phyloP scores from a whole-genome alignment of 2,797 vertebrate species.

The Limnodromus scolopaceus region DNA sequence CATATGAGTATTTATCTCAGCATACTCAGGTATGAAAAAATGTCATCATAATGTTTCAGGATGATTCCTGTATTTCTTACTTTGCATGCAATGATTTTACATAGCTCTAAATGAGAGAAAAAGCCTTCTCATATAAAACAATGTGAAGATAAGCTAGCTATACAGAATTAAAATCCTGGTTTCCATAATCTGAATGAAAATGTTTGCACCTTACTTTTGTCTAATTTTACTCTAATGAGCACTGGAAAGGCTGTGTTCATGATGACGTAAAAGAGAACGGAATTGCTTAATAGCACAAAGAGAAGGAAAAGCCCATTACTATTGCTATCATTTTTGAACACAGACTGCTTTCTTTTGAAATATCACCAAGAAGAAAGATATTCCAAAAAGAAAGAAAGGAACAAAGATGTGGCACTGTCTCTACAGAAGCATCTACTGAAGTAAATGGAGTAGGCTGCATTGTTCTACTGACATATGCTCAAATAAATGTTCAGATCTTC shows the following conservation, averaged over 20 bases:
- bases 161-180: fast-evolving
- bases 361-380: not conserved
- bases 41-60: not conserved
- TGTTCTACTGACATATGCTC: not conserved
- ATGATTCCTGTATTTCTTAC: not conserved
- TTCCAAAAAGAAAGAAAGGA: not conserved
- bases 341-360: not conserved
- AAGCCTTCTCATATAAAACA: not conserved
- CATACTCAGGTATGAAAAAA: not conserved
- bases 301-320: not conserved
- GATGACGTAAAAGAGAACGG: fast-evolving
- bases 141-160: not conserved
- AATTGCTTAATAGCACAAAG: not conserved
- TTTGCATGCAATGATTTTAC: not conserved
- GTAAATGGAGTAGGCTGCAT: not conserved
- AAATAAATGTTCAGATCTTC: not conserved
- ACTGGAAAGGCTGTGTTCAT: not conserved
- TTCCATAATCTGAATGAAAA: not conserved
- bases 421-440: not conserved
- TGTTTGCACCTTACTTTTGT: not conserved
- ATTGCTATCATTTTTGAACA: not conserved
- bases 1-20: not conserved
- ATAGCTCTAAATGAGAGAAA: not conserved
- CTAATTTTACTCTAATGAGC: not conserved
- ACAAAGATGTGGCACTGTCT: not conserved